Conservation (phyloP, 2,113 vertebrate genomes). For the Synchiropus splendidus region DNA sequence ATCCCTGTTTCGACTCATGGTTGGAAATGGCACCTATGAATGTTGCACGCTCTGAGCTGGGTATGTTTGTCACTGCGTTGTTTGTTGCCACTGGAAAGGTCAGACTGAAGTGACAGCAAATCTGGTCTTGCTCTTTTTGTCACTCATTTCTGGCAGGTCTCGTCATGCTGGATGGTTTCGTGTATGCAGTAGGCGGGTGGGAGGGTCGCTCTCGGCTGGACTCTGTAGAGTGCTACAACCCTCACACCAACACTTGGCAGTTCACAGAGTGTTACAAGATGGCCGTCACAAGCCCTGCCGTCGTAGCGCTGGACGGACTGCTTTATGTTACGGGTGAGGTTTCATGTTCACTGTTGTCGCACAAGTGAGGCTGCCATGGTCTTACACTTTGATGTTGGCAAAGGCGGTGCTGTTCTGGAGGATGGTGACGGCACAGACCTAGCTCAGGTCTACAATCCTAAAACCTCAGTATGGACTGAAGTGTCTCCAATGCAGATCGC, state of each 20-base stretch:
- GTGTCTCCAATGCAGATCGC: conserved; percentile 72
- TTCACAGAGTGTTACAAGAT: conserved; percentile 70
- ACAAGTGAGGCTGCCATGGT: background rate
- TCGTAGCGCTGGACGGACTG: conserved; percentile 67
- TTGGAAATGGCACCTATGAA: conserved; percentile 75
- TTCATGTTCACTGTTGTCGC: background rate
- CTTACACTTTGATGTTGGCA: background rate
- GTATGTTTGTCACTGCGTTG: conserved; percentile 29
- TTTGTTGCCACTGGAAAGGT: too few species aligned
- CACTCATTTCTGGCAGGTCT: conserved; percentile 47
- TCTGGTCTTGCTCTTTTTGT: background rate
- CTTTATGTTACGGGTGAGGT: conserved; percentile 71
- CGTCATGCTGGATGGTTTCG: conserved; percentile 72
- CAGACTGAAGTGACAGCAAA: too few species aligned
- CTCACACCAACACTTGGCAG: conserved; percentile 69
- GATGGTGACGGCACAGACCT: conserved; percentile 72
- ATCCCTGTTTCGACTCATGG: conserved; percentile 73
- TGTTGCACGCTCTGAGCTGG: conserved; percentile 69
- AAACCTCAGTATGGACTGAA: conserved; percentile 60
- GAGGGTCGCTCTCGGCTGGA: conserved; percentile 68
- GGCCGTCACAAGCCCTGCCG: conserved; percentile 73
- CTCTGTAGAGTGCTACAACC: conserved; percentile 72
- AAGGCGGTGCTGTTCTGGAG: conserved; percentile 71
- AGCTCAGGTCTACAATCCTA: conserved; percentile 71
- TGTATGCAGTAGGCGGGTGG: conserved; percentile 74